Evolutionary conservation across 2,888 invertebrate genomes (phyloP).

Genomic region (Gymnocheta viridis): DNA sequence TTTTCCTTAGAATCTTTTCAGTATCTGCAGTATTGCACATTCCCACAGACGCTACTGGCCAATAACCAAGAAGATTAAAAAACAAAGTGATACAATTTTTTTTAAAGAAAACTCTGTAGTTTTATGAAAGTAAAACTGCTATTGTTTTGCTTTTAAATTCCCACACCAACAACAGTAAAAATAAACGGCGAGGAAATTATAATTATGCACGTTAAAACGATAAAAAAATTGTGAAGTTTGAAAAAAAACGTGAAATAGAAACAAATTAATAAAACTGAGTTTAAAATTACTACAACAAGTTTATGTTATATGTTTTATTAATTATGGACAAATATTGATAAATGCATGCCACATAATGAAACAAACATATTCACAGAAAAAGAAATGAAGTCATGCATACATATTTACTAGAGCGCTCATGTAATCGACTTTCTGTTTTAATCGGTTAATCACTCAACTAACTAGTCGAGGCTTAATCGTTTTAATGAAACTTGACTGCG

Average conservation of each 20-base stretch:
- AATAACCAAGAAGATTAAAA: not conserved
- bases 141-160: conserved; percentile 56
- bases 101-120: conserved; percentile 2
- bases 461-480: too few relatives aligned
- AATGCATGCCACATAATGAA: conserved; percentile 31
- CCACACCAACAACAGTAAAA: conserved; percentile 10
- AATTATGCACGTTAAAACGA: conserved; percentile 50
- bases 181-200: conserved; percentile 24
- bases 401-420: too few relatives aligned
- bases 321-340: conserved; percentile 59
- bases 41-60: not conserved
- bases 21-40: too few relatives aligned
- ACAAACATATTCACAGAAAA: too few relatives aligned
- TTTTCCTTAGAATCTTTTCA: too few relatives aligned
- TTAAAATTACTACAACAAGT: conserved; percentile 33
- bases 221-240: conserved; percentile 26
- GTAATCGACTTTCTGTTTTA: too few relatives aligned
- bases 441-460: too few relatives aligned
- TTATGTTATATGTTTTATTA: conserved; percentile 51
- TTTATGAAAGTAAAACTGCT: conserved; percentile 65
- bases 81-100: conserved; percentile 34
- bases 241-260: conserved; percentile 2
- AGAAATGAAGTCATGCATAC: too few relatives aligned
- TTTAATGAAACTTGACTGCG: too few relatives aligned
- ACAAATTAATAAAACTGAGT: conserved; percentile 34